These are phyloP conservation scores for Bugulina stolonifera DNA, from an alignment of 2,888 invertebrate genomes.

Conservation along the genomic window DNA sequence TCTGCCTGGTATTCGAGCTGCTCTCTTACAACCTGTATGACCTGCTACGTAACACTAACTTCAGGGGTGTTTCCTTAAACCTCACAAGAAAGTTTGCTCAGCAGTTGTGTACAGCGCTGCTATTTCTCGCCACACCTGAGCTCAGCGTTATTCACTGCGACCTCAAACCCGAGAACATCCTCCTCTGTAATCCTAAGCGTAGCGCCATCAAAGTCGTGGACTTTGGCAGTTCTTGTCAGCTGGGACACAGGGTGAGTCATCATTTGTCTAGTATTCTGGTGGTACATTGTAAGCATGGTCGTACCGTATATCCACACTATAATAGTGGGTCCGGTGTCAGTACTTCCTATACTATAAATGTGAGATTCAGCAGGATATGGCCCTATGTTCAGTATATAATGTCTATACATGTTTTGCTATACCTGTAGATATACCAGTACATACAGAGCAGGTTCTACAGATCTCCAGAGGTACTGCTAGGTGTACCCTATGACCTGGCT, in stretches of 20 bases:
- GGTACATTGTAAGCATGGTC: too few species aligned
- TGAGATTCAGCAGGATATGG: neutral
- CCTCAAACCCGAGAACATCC: constrained; percentile 99
- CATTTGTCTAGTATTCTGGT: neutral
- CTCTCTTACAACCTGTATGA: constrained; percentile 99
- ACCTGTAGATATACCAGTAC: constrained; percentile 75
- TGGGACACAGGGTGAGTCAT: constrained; percentile 86
- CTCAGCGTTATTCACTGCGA: constrained; percentile 72
- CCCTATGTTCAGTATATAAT: neutral
- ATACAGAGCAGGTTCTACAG: constrained; percentile 80
- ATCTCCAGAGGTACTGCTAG: constrained; percentile 95
- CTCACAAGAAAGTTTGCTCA: constrained; percentile 99
- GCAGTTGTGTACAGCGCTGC: constrained; percentile 96
- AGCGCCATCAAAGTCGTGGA: constrained; percentile 99
- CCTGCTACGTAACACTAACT: constrained; percentile 97
- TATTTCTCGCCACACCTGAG: constrained; percentile 98
- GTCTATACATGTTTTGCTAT: too few species aligned
- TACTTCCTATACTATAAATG: too few species aligned
- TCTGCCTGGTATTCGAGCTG: constrained; percentile 99
- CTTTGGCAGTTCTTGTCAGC: constrained; percentile 99
- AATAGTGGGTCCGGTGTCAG: too few species aligned
- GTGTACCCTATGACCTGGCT: constrained; percentile 96
- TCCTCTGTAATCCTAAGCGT: constrained; percentile 98
- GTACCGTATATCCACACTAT: too few species aligned
- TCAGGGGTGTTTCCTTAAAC: constrained; percentile 97